These are phyloP conservation scores for Periparus ater DNA, from an alignment of 2,797 vertebrate genomes.

Conservation along the genomic window DNA sequence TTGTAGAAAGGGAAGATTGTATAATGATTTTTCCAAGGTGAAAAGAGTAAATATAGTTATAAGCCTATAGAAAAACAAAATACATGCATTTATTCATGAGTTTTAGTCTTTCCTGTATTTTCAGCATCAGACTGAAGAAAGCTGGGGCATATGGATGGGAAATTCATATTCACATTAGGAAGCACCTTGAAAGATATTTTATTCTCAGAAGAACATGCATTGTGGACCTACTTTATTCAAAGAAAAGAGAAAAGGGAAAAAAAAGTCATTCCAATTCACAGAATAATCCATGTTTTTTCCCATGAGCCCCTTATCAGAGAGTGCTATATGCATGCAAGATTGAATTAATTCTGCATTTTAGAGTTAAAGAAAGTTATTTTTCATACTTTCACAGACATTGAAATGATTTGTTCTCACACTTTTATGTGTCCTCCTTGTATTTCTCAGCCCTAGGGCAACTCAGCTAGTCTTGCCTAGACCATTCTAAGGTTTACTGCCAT, in stretches of 20 bases:
- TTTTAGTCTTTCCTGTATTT: not conserved
- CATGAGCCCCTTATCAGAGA: not conserved
- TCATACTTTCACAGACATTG: not conserved
- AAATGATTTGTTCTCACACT: not conserved
- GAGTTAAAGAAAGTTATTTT: not conserved
- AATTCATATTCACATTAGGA: not conserved
- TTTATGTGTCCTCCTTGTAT: not conserved
- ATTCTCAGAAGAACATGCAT: not conserved
- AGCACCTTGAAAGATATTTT: not conserved
- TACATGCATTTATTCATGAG: not conserved
- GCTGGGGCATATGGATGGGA: not conserved
- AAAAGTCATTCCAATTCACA: not conserved
- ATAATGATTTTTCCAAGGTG: not conserved
- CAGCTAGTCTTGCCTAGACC: not conserved
- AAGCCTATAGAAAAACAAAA: not conserved
- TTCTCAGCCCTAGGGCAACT: not conserved
- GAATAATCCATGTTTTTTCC: not conserved
- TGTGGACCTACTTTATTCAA: not conserved
- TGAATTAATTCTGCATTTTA: not conserved
- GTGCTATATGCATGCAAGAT: fast-evolving
- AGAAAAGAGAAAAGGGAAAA: not conserved
- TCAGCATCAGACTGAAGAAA: not conserved
- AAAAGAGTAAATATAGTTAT: not conserved
- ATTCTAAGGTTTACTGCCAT: not conserved
- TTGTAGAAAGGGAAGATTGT: not conserved